These are phyloP conservation scores for Cydia fagiglandana DNA, from an alignment of 1,140 invertebrate genomes.

Conservation along the genomic window DNA sequence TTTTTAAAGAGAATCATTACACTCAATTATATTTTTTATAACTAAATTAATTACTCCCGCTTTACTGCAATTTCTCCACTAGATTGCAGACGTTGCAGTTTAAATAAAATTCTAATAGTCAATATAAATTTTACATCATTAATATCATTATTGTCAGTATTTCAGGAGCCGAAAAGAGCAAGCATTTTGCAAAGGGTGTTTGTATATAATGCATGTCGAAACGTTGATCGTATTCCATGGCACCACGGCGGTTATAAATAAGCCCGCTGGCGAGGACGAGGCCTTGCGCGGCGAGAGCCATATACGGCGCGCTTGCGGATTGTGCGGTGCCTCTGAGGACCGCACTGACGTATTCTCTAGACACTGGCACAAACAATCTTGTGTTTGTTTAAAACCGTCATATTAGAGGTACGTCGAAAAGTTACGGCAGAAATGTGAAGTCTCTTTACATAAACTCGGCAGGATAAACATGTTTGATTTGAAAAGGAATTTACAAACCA, in stretches of 20 bases:
- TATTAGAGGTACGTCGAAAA: neutral
- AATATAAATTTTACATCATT: too few relatives aligned
- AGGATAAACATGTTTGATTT: too few relatives aligned
- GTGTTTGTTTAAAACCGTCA: neutral
- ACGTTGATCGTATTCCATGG: conserved; percentile 11
- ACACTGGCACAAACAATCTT: neutral
- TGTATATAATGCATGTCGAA: neutral
- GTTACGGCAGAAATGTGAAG: too few relatives aligned
- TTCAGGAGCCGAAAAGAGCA: too few relatives aligned
- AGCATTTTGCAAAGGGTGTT: neutral
- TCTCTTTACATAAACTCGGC: too few relatives aligned
- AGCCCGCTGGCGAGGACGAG: conserved; percentile 5
- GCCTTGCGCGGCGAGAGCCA: conserved; percentile 1
- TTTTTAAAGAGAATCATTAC: too few relatives aligned
- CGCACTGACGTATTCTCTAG: neutral
- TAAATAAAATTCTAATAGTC: too few relatives aligned
- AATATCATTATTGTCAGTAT: too few relatives aligned
- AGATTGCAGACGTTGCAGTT: too few relatives aligned
- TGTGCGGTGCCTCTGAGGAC: neutral
- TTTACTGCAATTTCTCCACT: too few relatives aligned
- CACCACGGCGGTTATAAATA: conserved; percentile 15
- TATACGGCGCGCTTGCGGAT: conserved; percentile 8
- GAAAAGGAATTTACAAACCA: neutral
- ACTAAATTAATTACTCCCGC: too few relatives aligned
- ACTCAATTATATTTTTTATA: too few relatives aligned